Percentiles rank a stretch among this genome's conserved stretches.
These are phyloP conservation scores for Aptenodytes patagonicus DNA, from an alignment of 2,113 vertebrate genomes.

Conservation along the genomic window DNA sequence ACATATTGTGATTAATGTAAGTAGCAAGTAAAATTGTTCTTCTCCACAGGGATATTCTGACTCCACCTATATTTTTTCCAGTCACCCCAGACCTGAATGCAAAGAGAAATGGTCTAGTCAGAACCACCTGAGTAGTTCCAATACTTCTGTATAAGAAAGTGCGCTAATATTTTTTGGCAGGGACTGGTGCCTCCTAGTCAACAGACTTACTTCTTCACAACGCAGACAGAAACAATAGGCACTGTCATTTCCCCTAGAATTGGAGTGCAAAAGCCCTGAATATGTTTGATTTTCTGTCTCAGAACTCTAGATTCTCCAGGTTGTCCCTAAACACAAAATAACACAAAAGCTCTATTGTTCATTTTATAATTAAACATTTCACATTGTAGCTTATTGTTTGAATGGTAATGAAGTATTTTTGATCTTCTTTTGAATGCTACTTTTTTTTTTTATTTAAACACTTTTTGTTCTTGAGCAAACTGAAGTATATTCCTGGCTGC, in stretches of 20 bases:
- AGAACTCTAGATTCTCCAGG: neutral
- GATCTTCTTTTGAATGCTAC: neutral
- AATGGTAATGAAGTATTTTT: conserved; percentile 42
- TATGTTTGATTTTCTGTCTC: neutral
- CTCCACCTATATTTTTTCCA: neutral
- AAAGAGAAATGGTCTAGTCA: neutral
- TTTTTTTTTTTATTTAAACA: neutral
- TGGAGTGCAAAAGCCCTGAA: neutral
- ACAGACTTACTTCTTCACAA: neutral
- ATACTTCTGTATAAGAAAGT: neutral
- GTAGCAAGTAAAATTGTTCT: neutral
- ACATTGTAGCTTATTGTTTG: conserved; percentile 1
- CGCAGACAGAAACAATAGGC: neutral
- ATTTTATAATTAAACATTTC: conserved; percentile 14
- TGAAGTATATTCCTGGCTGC: conserved; percentile 37
- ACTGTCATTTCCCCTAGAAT: neutral
- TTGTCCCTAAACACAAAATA: conserved; percentile 1
- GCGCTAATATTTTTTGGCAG: neutral
- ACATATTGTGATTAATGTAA: neutral
- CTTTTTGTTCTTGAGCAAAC: conserved; percentile 16
- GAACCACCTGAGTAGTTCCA: neutral
- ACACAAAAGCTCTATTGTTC: neutral
- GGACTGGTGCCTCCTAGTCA: neutral
- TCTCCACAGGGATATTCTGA: neutral
- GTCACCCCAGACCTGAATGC: neutral